Percentiles rank a stretch among this genome's conserved stretches.
Evolutionary conservation across 64 coral and sea anemone species (phyloP).

Genomic region (Pachyseris speciosa): DNA sequence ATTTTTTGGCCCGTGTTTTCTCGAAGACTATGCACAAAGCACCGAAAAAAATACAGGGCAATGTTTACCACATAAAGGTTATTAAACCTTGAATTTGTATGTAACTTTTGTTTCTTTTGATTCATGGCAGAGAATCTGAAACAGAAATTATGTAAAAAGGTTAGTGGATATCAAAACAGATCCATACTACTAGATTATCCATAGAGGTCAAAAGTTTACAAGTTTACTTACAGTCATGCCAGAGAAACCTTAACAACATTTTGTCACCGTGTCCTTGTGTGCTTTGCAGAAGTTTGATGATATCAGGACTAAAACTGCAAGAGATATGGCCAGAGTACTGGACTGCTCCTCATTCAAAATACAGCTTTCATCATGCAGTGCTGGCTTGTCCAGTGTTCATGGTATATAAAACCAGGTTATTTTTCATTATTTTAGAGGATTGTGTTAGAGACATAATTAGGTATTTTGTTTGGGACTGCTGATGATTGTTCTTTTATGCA

Average conservation of each 20-base stretch:
- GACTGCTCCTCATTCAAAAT: constrained; percentile 78
- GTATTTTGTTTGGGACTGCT: no score
- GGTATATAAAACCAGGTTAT: not conserved
- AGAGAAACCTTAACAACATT: not conserved
- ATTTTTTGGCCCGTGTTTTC: no score
- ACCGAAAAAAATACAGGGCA: no score
- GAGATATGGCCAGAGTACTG: constrained; percentile 78
- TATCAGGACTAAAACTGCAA: constrained; percentile 65
- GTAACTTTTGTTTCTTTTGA: not conserved
- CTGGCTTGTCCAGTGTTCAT: not conserved
- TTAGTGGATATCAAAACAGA: not conserved
- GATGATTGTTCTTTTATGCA: no score
- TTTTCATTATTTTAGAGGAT: no score
- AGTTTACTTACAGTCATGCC: not conserved
- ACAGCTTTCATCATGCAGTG: constrained; percentile 22
- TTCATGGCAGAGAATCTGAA: constrained; percentile 17
- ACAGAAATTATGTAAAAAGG: constrained; percentile 31
- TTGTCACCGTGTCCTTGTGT: not conserved
- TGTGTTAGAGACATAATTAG: no score
- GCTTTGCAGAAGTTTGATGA: constrained; percentile 47
- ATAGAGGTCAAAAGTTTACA: not conserved
- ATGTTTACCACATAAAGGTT: no score
- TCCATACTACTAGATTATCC: not conserved
- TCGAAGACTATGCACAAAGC: no score
- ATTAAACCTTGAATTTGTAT: no score